These are phyloP conservation scores for Piscicola geometra DNA, from an alignment of 2,888 invertebrate species.

Conservation along the genomic window DNA sequence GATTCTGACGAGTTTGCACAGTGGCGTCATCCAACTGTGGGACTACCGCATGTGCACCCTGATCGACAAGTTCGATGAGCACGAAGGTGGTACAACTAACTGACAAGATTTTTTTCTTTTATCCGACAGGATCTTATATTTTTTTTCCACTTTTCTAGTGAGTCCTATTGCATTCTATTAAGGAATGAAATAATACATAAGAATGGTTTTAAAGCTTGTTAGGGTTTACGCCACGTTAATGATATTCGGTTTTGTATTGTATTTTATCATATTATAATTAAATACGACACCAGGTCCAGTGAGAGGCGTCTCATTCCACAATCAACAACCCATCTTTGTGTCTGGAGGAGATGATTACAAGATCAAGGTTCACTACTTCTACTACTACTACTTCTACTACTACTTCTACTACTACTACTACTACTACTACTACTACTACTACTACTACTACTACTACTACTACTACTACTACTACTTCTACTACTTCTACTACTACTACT, in stretches of 20 bases:
- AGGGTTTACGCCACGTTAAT: no score
- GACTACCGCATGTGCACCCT: constrained; percentile 99
- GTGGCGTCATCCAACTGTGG: constrained; percentile 96
- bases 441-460: constrained; percentile 18
- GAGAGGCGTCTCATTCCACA: constrained; percentile 94
- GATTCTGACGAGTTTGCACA: constrained; percentile 89
- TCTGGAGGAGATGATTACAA: constrained; percentile 99
- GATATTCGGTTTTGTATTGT: no score
- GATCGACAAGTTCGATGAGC: constrained; percentile 97
- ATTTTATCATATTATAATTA: no score
- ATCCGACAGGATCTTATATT: no score
- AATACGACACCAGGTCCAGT: constrained; percentile 88
- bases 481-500: constrained; percentile 16
- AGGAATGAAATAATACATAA: not conserved
- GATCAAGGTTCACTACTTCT: constrained; percentile 69
- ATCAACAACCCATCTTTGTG: constrained; percentile 94
- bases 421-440: constrained; percentile 18
- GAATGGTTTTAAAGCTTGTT: not conserved
- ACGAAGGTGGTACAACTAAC: no score
- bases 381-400: not conserved
- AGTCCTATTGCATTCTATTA: not conserved
- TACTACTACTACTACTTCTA: constrained; percentile 16
- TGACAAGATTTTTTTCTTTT: no score
- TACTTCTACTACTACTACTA: constrained; percentile 15
- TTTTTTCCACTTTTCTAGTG: constrained; percentile 11